These are phyloP conservation scores for Thalassarche chlororhynchos DNA, from an alignment of 2,113 vertebrate species.

Conservation along the genomic window DNA sequence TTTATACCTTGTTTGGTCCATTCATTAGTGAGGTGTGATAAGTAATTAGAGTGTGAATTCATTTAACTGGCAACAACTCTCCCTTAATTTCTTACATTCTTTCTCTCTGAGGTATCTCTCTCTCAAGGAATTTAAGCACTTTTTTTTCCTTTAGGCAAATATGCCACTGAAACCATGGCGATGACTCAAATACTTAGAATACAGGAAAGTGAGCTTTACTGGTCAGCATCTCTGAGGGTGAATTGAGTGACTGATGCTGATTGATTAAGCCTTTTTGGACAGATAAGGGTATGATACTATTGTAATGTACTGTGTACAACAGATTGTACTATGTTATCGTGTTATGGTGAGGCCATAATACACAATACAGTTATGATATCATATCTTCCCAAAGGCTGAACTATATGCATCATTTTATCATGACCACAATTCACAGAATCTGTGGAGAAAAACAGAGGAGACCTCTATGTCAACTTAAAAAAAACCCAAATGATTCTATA, in stretches of 20 bases:
- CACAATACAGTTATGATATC: background rate
- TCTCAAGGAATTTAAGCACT: background rate
- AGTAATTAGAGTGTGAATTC: background rate
- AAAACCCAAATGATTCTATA: background rate
- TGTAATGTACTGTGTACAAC: background rate
- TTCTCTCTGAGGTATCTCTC: background rate
- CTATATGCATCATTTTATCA: background rate
- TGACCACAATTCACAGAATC: background rate
- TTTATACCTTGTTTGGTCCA: background rate
- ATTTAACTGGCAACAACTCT: background rate
- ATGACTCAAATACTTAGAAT: background rate
- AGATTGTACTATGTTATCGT: background rate
- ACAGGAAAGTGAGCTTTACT: background rate
- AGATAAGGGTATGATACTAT: background rate
- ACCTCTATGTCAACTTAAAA: background rate
- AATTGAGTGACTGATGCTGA: background rate
- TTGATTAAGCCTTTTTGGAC: background rate
- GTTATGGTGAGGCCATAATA: background rate
- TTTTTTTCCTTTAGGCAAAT: background rate
- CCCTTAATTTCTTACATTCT: background rate
- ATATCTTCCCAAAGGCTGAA: background rate
- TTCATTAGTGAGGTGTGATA: background rate
- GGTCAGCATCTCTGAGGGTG: background rate
- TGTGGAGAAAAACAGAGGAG: background rate
- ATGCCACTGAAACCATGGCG: background rate